Conservation (phyloP, 2,888 invertebrate genomes). For the Ochlodes sylvanus region DNA sequence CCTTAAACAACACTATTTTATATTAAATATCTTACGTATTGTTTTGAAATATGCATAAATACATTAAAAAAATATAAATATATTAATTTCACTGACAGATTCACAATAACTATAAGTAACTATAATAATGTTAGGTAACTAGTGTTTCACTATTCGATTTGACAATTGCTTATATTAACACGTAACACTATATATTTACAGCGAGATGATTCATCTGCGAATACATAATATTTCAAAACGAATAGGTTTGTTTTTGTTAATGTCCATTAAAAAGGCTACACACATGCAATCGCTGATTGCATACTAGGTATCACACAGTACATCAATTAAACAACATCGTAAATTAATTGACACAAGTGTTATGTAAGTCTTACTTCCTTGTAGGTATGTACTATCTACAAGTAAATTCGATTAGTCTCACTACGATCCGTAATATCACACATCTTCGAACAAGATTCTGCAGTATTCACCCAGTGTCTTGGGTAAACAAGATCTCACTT, state of each 20-base stretch:
- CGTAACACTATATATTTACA: too few relatives aligned
- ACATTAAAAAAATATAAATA: too few relatives aligned
- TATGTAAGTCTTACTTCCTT: constrained; percentile 13
- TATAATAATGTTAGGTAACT: too few relatives aligned
- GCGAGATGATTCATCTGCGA: too few relatives aligned
- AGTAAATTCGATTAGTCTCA: constrained; percentile 35
- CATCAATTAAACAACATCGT: constrained; percentile 10
- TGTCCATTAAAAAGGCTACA: constrained; percentile 1
- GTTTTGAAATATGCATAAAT: too few relatives aligned
- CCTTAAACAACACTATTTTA: too few relatives aligned
- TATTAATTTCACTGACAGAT: too few relatives aligned
- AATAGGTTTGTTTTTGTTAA: neutral
- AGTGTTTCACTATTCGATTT: too few relatives aligned
- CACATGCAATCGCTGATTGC: constrained; percentile 1
- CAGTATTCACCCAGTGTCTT: constrained; percentile 8
- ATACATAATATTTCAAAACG: neutral
- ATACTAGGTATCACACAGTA: neutral
- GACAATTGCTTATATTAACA: too few relatives aligned
- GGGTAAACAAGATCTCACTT: constrained; percentile 1
- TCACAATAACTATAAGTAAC: too few relatives aligned
- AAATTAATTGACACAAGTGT: constrained; percentile 20
- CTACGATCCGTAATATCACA: constrained; percentile 26
- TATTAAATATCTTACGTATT: too few relatives aligned
- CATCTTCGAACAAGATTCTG: neutral
- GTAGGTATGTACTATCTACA: constrained; percentile 14